These are phyloP conservation scores for Rotaria magnacalcarata DNA, from an alignment of 2,888 invertebrate species.

Conservation along the genomic window DNA sequence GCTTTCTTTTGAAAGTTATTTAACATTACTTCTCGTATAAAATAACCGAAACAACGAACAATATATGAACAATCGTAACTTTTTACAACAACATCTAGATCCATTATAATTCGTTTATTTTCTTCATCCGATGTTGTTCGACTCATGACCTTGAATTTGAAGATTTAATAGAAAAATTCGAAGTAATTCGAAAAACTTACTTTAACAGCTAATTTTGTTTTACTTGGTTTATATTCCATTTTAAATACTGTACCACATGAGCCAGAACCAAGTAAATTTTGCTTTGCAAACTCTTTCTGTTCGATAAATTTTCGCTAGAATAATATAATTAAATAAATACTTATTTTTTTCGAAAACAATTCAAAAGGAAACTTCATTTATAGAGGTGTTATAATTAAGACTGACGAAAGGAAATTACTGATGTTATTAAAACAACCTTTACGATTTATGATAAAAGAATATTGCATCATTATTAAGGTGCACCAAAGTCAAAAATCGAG, in stretches of 20 bases:
- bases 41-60: constrained; percentile 91
- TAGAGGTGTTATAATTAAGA: no score
- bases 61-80: constrained; percentile 94
- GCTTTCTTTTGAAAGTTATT: no score
- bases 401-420: no score
- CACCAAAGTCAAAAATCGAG: no score
- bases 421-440: no score
- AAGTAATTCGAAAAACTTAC: constrained; percentile 58
- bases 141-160: constrained; percentile 68
- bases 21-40: constrained; percentile 68
- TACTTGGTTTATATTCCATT: constrained; percentile 82
- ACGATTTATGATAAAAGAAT: no score
- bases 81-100: constrained; percentile 92
- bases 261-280: constrained; percentile 64
- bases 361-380: no score
- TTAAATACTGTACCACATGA: constrained; percentile 96
- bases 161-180: no score
- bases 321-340: background rate
- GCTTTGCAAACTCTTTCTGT: constrained; percentile 37
- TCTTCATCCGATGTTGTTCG: constrained; percentile 92
- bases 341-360: no score
- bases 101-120: constrained; percentile 96
- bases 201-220: constrained; percentile 85
- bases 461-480: no score
- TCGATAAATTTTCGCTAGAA: background rate